Conservation (phyloP, 2,888 invertebrate genomes). For the Odiellus spinosus region DNA sequence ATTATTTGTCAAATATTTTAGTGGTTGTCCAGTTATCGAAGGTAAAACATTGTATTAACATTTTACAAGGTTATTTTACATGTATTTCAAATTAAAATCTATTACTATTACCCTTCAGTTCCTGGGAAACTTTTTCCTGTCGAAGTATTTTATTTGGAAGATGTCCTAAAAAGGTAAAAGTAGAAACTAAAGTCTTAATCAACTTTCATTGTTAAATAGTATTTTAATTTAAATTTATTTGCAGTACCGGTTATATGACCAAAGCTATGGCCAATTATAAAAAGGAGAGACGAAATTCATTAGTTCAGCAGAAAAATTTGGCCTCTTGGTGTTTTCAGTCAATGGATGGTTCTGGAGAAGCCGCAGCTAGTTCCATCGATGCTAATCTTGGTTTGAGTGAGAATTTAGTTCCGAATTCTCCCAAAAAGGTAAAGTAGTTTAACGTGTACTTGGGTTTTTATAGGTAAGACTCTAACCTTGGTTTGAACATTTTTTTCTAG, state of each 20-base stretch:
- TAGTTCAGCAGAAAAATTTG: slow-evolving; percentile 22
- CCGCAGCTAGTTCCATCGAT: no score
- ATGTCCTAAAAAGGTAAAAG: slow-evolving; percentile 44
- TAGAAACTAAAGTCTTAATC: no score
- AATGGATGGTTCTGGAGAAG: not conserved
- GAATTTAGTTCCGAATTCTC: no score
- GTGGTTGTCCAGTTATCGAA: slow-evolving; percentile 55
- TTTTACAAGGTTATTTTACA: slow-evolving; percentile 1
- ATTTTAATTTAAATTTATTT: slow-evolving; percentile 8
- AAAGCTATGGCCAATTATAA: slow-evolving; percentile 29
- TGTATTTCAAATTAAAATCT: not conserved
- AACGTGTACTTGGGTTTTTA: no score
- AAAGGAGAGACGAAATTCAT: slow-evolving; percentile 23
- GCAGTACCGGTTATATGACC: slow-evolving; percentile 30
- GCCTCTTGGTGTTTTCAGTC: slow-evolving; percentile 14
- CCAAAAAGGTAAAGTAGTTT: no score
- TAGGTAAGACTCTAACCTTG: no score
- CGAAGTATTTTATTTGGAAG: slow-evolving; percentile 59
- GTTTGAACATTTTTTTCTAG: no score
- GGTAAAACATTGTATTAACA: slow-evolving; percentile 25
- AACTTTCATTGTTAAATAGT: slow-evolving; percentile 1
- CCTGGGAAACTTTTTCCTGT: slow-evolving; percentile 61
- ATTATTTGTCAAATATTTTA: slow-evolving; percentile 69
- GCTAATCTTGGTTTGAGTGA: no score
- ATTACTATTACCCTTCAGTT: slow-evolving; percentile 32